Percentiles rank a stretch among this genome's conserved stretches.
These are phyloP conservation scores for Sceloporus tristichus DNA, from an alignment of 2,113 vertebrate genomes.

Conservation along the genomic window DNA sequence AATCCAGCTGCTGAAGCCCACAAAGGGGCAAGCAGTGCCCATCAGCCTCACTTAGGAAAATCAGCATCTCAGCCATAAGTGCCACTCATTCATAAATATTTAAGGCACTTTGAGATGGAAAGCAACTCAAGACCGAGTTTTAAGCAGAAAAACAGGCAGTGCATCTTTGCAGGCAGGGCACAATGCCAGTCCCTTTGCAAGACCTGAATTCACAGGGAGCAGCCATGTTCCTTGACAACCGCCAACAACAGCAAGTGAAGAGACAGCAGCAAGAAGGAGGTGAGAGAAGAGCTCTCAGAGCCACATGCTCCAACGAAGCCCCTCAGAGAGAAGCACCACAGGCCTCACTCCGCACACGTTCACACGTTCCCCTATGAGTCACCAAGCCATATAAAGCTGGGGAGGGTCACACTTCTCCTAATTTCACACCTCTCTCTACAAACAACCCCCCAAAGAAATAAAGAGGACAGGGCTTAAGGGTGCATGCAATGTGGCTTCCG, in stretches of 20 bases:
- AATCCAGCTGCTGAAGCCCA: conserved; percentile 22
- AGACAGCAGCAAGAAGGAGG: not conserved
- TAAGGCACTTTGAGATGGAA: not conserved
- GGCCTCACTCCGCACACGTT: too few species aligned
- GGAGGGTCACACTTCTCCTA: not conserved
- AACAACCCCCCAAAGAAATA: not conserved
- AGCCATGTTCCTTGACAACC: too few species aligned
- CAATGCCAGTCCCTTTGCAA: not conserved
- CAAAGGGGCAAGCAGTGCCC: conserved; percentile 34
- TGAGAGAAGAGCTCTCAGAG: not conserved
- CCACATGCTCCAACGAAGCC: not conserved
- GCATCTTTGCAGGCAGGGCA: not conserved
- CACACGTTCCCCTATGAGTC: not conserved
- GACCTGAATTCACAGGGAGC: not conserved
- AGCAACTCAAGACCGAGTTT: not conserved
- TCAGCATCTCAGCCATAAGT: not conserved
- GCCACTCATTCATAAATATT: conserved; percentile 39
- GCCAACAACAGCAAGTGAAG: not conserved
- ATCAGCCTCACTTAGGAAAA: not conserved
- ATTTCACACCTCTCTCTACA: not conserved
- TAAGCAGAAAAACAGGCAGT: not conserved
- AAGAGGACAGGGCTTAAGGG: not conserved
- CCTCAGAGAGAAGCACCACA: not conserved
- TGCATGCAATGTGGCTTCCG: not conserved
- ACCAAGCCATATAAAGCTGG: not conserved